Evolutionary conservation across 2,888 invertebrate species (phyloP), one percentile per base, ranked within the genome.

Genomic region (Xestia xanthographa): DNA sequence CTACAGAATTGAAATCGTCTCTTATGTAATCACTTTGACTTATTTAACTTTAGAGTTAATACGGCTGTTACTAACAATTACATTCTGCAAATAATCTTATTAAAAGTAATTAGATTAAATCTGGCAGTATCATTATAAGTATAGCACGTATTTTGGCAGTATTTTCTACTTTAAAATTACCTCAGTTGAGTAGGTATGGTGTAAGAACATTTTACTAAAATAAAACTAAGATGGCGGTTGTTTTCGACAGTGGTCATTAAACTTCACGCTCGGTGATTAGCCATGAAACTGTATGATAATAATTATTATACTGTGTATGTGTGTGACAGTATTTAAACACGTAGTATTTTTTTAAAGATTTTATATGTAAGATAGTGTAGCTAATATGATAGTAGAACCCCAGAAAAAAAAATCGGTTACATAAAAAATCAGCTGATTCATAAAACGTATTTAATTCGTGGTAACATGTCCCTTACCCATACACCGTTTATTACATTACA

Each of bases 201-300:
- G 77, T 86, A 85, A 79, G 85, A 81, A 84, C 80, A 78, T 68
- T 78, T 82, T 38, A 74, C 66, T 76, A 78, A 86, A 87, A 34
- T 26, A 63, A 41, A 63, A 41, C 34, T 83, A 87, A 79, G 86
- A 87, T 79, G 84, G 75, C 79, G 45, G 75, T 75, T 69, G 80
- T 87, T 86, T 88, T 83, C 75, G 80, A 81, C 81, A 71, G 73
- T 87, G 90, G 89, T 90, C 90, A 85, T 87, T 88, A 87, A 87
- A 90, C 90, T 90, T 88, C 82, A 86, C 84, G 90, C 82, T 82
- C 63, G 63, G 75, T 85, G 84, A 82, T 85, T 83, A 85, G 41
- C 71, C 66, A 70, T 72, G 74, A 34, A 11, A 65, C 34, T 77
- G 62, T 66, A 58, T 29, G 29, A 67, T 45, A 72, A 58, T 58